Evolutionary conservation across 2,888 invertebrate species (phyloP).

Genomic region (Masnerella sp.): DNA sequence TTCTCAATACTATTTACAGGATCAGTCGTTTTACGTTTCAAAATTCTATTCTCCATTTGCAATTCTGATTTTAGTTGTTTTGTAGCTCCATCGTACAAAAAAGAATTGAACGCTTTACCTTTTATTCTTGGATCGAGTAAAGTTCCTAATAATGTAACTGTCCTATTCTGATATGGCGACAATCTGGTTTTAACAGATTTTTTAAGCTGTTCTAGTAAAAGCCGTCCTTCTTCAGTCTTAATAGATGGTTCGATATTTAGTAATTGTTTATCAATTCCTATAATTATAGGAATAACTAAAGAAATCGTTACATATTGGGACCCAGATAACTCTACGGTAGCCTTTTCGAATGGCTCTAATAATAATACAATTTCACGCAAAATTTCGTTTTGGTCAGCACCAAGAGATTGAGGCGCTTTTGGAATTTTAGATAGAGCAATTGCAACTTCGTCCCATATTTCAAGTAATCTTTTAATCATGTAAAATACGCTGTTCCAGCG

Average conservation of each 20-base stretch:
- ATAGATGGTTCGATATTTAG: background rate
- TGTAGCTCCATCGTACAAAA: background rate
- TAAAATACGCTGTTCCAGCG: conserved; percentile 18
- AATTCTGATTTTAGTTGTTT: conserved; percentile 1
- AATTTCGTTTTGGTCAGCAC: conserved; percentile 1
- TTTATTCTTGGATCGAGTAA: conserved; percentile 14
- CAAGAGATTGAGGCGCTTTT: conserved; percentile 15
- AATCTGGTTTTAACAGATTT: conserved; percentile 2
- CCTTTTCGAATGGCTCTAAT: conserved; percentile 17
- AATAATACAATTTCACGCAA: conserved; percentile 5
- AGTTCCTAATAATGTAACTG: conserved; percentile 12
- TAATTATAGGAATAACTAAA: conserved; percentile 13
- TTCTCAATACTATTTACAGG: background rate
- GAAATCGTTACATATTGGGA: conserved; percentile 21
- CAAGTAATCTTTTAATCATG: conserved; percentile 15
- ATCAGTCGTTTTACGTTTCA: background rate
- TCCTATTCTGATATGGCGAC: conserved; percentile 6
- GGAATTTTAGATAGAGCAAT: conserved; percentile 12
- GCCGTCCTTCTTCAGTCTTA: conserved; percentile 10
- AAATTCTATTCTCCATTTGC: background rate
- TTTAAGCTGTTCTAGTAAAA: background rate
- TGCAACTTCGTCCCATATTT: conserved; percentile 12
- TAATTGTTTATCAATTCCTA: conserved; percentile 11
- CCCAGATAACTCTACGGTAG: conserved; percentile 15
- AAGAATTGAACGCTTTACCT: conserved; percentile 2